Base-by-base conservation (phyloP, 2,888 invertebrate genomes). In the Lasioglossum zephyrum region DNA sequence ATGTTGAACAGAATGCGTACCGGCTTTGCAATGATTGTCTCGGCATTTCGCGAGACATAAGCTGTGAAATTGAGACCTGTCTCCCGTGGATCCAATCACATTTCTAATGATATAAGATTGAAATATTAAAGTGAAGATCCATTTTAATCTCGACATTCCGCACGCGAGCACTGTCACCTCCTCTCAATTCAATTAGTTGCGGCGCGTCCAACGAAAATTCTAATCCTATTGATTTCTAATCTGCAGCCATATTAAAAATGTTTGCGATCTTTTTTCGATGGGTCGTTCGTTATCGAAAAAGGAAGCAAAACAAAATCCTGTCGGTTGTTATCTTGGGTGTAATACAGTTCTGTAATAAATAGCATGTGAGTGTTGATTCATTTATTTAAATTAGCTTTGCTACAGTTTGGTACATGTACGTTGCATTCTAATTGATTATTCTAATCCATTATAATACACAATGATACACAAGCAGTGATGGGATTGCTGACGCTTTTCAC, bases 61-160 rank as follows among this genome's bases (percentile, higher is more conserved):
- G 90, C 95, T 95, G 92, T 96, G 96, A 94, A 95, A 95, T 36
- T 95, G 95, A 2, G 97, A 96, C 69, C 95, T 95, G 88, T 97
- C 97, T 53, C 97, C 97, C 93, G 95, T 92, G 18, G 95, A 95
- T 73, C 86, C 89, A 39, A 81, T 1, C 49, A 63, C 53, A 81
- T 39, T 74, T 81, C 53, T 47, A n/a, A 88, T 41, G 11, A 87
- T 44, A 77, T 77, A 82, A 18, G 44, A n/a, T 73, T 88, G 84
- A 73, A 87, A 6, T 66, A 47, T n/a, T 9, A 91, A 63, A 41
- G 83, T 18, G 66, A 73, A n/a, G 11, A 75, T 22, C 87, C 87
- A 87, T 82, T 9, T 57, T 22, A 49, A 87, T 81, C 9, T 63
- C 60, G 39, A 73, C 90, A 90, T 90, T 6, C 66, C 77, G 70